These are phyloP conservation scores for Caenorhabditis imperialis DNA, from an alignment of 2,888 invertebrate species.

Conservation along the genomic window DNA sequence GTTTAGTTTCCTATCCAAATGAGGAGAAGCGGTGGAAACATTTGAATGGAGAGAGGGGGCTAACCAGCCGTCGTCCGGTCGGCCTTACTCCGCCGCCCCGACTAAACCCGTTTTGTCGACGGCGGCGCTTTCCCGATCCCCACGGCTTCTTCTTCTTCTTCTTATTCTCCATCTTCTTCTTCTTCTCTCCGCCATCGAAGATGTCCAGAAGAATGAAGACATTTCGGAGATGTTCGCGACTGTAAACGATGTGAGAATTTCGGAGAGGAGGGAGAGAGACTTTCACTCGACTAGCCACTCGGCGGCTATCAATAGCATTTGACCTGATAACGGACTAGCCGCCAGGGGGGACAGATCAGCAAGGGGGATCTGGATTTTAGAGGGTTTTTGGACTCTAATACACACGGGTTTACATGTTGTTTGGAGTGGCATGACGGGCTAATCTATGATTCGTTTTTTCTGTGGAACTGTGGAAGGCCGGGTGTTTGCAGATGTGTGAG, in stretches of 20 bases:
- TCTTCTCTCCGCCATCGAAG: too few species aligned
- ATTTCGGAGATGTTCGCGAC: slow-evolving; percentile 47
- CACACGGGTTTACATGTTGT: too few species aligned
- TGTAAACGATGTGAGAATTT: slow-evolving; percentile 51
- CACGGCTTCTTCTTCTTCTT: slow-evolving; percentile 6
- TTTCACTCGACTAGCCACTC: slow-evolving; percentile 20
- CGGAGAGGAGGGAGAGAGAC: slow-evolving; percentile 5
- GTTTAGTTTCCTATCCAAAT: slow-evolving; percentile 9
- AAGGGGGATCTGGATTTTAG: too few species aligned
- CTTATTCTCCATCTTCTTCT: slow-evolving; percentile 22
- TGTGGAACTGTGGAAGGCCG: too few species aligned
- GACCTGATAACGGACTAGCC: slow-evolving; percentile 48
- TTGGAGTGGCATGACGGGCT: too few species aligned
- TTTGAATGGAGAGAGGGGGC: slow-evolving; percentile 41
- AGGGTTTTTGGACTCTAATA: too few species aligned
- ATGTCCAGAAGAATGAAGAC: slow-evolving; percentile 34
- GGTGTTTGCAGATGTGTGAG: too few species aligned
- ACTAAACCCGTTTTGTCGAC: slow-evolving; percentile 38
- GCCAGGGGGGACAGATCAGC: too few species aligned
- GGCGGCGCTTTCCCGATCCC: slow-evolving; percentile 24
- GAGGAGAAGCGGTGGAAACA: slow-evolving; percentile 44
- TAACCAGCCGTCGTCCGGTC: slow-evolving; percentile 28
- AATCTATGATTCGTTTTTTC: too few species aligned
- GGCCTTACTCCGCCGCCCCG: slow-evolving; percentile 24
- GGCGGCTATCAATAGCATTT: slow-evolving; percentile 43